These are phyloP conservation scores for Murina feae DNA, from an alignment of 2,113 vertebrate genomes.

Conservation along the genomic window DNA sequence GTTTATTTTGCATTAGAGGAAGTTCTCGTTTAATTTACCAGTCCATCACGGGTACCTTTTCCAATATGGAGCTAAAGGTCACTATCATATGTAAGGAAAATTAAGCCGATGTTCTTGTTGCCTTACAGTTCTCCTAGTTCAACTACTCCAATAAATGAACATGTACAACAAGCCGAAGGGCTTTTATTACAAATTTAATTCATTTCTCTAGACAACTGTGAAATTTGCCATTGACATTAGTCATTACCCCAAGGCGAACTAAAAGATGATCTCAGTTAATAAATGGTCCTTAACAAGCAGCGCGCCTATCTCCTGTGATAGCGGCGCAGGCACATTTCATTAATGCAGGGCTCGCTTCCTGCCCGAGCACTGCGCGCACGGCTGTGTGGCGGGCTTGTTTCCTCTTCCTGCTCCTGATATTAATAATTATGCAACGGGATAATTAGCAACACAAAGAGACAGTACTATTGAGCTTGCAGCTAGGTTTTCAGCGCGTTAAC, in stretches of 20 bases:
- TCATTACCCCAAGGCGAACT: conserved; percentile 96
- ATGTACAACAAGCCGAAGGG: conserved; percentile 96
- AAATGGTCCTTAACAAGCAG: conserved; percentile 99
- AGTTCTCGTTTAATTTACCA: conserved; percentile 87
- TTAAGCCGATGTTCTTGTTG: conserved; percentile 89
- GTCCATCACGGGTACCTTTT: conserved; percentile 87
- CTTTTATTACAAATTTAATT: conserved; percentile 98
- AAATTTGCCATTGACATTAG: conserved; percentile 99
- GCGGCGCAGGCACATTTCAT: conserved; percentile 92
- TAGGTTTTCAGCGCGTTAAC: conserved; percentile 86
- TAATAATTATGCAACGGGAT: conserved; percentile 94
- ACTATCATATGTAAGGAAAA: conserved; percentile 91
- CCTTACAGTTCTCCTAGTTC: conserved; percentile 93
- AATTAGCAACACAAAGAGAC: conserved; percentile 91
- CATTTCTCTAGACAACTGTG: conserved; percentile 99
- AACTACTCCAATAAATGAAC: conserved; percentile 94
- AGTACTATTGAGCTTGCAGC: conserved; percentile 87
- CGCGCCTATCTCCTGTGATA: conserved; percentile 88
- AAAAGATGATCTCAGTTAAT: conserved; percentile 99
- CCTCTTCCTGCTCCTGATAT: conserved; percentile 90
- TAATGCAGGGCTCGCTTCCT: conserved; percentile 86
- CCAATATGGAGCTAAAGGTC: conserved; percentile 94
- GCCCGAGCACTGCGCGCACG: conserved; percentile 85
- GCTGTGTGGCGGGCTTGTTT: conserved; percentile 88
- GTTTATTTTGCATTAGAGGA: conserved; percentile 87